Conservation (phyloP, 2,113 vertebrate genomes). For the Lepisosteus oculatus region DNA sequence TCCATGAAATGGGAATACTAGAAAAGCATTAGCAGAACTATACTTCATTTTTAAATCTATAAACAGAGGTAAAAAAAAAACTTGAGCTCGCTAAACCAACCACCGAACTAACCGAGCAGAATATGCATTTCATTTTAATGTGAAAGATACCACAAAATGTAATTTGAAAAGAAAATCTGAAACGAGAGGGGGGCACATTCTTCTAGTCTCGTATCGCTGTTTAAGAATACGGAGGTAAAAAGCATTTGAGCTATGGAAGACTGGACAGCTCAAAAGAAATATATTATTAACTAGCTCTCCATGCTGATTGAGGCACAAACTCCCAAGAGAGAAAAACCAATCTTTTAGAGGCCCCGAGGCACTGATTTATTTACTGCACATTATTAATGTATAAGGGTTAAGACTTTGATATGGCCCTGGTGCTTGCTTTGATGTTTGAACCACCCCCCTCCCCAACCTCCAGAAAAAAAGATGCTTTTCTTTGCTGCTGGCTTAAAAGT, state of each 20-base stretch:
- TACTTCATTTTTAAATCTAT: too few species aligned
- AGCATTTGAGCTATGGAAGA: neutral
- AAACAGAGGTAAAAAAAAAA: too few species aligned
- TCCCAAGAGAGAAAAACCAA: conserved; percentile 40
- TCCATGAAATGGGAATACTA: too few species aligned
- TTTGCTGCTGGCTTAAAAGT: conserved; percentile 19
- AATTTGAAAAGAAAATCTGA: too few species aligned
- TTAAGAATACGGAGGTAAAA: neutral
- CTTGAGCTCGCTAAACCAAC: too few species aligned
- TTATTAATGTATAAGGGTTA: conserved; percentile 68
- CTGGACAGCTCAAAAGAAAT: conserved; percentile 24
- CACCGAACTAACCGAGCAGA: too few species aligned
- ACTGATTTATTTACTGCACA: conserved; percentile 65
- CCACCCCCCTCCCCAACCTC: neutral
- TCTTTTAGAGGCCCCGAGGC: conserved; percentile 47
- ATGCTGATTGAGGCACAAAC: conserved; percentile 38
- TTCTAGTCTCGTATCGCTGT: neutral
- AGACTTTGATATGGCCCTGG: conserved; percentile 62
- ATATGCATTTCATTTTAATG: too few species aligned
- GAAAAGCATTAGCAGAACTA: too few species aligned
- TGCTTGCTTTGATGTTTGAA: conserved; percentile 55
- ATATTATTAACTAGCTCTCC: conserved; percentile 30
- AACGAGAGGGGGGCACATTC: too few species aligned
- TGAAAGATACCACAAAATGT: too few species aligned
- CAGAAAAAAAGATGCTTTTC: conserved; percentile 6